phyloP scores from a whole-genome alignment of 2,888 invertebrate species.

The Resseliella maxima region DNA sequence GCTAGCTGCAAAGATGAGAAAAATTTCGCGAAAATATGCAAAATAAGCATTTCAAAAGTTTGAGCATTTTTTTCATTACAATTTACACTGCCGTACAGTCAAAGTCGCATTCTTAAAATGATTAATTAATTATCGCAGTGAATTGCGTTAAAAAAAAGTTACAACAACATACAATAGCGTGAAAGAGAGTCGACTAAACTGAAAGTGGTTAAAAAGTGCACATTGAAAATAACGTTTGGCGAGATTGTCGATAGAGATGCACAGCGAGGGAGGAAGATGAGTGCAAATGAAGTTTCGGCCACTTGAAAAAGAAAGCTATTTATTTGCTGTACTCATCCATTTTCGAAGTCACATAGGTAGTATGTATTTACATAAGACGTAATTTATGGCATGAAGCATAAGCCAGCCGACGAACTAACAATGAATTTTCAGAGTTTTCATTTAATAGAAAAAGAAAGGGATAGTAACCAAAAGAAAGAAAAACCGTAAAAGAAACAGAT shows the following conservation, averaged over 20 bases:
- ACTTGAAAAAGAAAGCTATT: neutral
- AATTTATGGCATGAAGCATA: neutral
- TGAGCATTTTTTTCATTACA: neutral
- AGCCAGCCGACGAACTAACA: neutral
- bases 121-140: constrained; percentile 49
- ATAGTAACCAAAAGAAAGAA: too few relatives aligned
- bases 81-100: neutral
- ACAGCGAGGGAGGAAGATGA: neutral
- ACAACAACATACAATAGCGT: neutral
- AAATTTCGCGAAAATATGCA: neutral
- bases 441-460: too few relatives aligned
- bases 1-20: too few relatives aligned
- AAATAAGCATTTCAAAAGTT: constrained; percentile 17
- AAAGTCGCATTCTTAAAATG: constrained; percentile 27
- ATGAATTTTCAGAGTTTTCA: constrained; percentile 12
- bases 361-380: constrained; percentile 19
- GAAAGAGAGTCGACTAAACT: neutral
- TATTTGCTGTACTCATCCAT: constrained; percentile 30
- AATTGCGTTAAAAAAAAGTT: constrained; percentile 37
- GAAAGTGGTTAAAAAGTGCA: constrained; percentile 10
- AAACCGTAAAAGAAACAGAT: too few relatives aligned
- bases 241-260: neutral
- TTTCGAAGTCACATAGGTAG: neutral
- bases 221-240: neutral
- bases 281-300: neutral